Percentiles rank a stretch among this genome's conserved stretches.
Conservation (phyloP, 2,888 invertebrate species). For the Calliphora vomitoria region DNA sequence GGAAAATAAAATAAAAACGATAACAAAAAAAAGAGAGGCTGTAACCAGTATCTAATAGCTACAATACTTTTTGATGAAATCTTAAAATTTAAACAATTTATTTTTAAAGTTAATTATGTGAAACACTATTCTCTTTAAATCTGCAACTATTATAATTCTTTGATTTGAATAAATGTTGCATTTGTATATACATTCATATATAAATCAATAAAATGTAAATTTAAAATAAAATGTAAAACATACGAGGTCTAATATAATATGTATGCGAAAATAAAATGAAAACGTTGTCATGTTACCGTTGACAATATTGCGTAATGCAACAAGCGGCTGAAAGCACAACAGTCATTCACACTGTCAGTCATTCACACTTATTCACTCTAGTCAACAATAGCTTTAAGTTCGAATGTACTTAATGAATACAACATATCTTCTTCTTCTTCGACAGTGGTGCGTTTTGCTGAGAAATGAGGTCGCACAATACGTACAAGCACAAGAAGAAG, state of each 20-base stretch:
- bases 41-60: too few relatives aligned
- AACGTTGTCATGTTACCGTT: slow-evolving; percentile 46
- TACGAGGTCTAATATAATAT: slow-evolving; percentile 50
- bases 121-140: background rate
- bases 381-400: slow-evolving; percentile 30
- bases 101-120: too few relatives aligned
- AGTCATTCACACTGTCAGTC: background rate
- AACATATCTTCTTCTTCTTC: background rate
- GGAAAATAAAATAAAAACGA: too few relatives aligned
- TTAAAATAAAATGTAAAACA: slow-evolving; percentile 35
- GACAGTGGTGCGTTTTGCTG: background rate
- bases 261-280: slow-evolving; percentile 3
- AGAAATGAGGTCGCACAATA: slow-evolving; percentile 32
- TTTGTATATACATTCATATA: background rate
- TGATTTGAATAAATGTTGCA: background rate
- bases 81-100: too few relatives aligned
- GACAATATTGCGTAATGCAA: slow-evolving; percentile 67
- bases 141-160: background rate
- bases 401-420: slow-evolving; percentile 41
- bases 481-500: background rate
- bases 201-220: slow-evolving; percentile 64
- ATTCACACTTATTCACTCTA: background rate
- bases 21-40: too few relatives aligned
- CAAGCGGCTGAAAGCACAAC: slow-evolving; percentile 48
- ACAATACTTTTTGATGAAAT: too few relatives aligned